These are phyloP conservation scores for Cotesia typhae DNA, from an alignment of 1,140 invertebrate species.

Conservation along the genomic window DNA sequence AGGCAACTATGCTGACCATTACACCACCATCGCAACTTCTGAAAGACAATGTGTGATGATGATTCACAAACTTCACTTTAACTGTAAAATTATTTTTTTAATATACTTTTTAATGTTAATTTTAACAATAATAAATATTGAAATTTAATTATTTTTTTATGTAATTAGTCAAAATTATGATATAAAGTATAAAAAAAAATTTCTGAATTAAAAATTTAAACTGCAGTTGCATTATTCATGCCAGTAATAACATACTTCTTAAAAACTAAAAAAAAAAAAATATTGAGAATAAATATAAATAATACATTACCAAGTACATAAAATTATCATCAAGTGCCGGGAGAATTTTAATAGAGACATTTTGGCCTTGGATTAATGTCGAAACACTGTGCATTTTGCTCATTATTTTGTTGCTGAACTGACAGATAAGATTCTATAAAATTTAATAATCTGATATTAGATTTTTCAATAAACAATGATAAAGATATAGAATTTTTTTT, in stretches of 20 bases:
- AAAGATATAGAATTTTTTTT: too few relatives aligned
- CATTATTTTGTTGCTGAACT: constrained; percentile 65
- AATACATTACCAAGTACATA: constrained; percentile 84
- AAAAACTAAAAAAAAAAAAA: constrained; percentile 4
- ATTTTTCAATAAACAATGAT: constrained; percentile 15
- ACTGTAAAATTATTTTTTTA: too few relatives aligned
- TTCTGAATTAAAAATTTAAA: too few relatives aligned
- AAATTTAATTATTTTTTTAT: too few relatives aligned
- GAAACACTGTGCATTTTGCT: constrained; percentile 69
- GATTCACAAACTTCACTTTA: too few relatives aligned
- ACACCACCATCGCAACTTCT: constrained; percentile 78
- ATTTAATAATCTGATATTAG: not conserved
- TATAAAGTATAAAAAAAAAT: too few relatives aligned
- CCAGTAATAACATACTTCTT: not conserved
- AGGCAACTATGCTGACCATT: constrained; percentile 92
- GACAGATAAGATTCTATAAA: constrained; percentile 45
- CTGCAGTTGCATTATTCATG: too few relatives aligned
- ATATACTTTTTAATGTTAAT: too few relatives aligned
- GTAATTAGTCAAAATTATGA: too few relatives aligned
- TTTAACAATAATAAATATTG: too few relatives aligned
- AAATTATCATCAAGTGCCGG: constrained; percentile 92
- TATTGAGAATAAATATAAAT: too few relatives aligned
- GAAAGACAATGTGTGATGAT: too few relatives aligned
- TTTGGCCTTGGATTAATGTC: constrained; percentile 62
- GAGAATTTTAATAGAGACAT: constrained; percentile 77